Percentiles rank a stretch among this genome's conserved stretches.
Conservation (phyloP, 2,797 vertebrate species). For the Lithobates sylvaticus region DNA sequence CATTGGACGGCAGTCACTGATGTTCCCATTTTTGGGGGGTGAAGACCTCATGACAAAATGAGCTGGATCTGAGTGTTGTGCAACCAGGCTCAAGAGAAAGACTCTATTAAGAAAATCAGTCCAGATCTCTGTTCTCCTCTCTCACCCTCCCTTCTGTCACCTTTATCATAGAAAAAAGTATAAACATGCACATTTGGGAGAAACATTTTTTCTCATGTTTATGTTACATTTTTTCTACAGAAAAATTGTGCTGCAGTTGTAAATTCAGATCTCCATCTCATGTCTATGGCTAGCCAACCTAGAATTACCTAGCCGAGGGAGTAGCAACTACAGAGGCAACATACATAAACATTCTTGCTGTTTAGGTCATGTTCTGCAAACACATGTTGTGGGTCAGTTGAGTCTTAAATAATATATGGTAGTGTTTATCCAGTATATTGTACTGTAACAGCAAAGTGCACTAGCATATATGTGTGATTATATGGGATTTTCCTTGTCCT, state of each 20-base stretch:
- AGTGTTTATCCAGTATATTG: background rate
- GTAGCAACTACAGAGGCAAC: background rate
- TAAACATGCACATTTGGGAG: too few species aligned
- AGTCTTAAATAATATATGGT: background rate
- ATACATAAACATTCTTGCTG: conserved; percentile 3
- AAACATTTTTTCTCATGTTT: too few species aligned
- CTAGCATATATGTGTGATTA: background rate
- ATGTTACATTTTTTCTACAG: background rate
- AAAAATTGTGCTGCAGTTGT: background rate
- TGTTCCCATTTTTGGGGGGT: too few species aligned
- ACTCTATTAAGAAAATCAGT: too few species aligned
- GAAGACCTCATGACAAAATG: too few species aligned
- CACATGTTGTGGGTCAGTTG: background rate
- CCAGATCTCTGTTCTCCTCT: too few species aligned
- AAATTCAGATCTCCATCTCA: background rate
- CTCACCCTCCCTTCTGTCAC: too few species aligned
- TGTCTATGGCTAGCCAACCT: background rate
- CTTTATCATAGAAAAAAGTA: too few species aligned
- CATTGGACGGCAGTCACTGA: too few species aligned
- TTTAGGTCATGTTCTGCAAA: background rate
- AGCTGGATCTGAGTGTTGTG: too few species aligned
- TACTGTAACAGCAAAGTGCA: background rate
- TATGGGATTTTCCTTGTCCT: conserved; percentile 13
- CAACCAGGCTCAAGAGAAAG: too few species aligned
- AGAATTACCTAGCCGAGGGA: background rate